These are phyloP conservation scores for Poeciliopsis turneri DNA, from an alignment of 2,797 vertebrate genomes.

Conservation along the genomic window DNA sequence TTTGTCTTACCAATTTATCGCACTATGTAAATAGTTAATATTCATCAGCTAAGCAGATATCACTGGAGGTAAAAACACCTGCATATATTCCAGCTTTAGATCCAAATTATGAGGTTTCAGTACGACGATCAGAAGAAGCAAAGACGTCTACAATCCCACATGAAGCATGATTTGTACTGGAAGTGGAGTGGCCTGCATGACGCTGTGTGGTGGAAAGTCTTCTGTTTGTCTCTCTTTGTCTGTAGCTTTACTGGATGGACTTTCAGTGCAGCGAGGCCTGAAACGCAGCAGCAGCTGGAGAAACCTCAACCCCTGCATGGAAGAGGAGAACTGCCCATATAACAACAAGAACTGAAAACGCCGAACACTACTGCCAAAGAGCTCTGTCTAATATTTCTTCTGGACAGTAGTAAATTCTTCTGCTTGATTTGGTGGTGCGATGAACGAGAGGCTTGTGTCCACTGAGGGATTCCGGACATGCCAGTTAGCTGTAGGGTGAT, in stretches of 20 bases:
- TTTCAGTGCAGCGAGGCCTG: slow-evolving; percentile 54
- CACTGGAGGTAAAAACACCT: background rate
- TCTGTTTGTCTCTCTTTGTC: slow-evolving; percentile 52
- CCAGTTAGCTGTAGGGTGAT: slow-evolving; percentile 52
- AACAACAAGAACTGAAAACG: slow-evolving; percentile 22
- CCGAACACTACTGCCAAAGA: slow-evolving; percentile 15
- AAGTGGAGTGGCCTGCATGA: slow-evolving; percentile 43
- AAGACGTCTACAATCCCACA: slow-evolving; percentile 6
- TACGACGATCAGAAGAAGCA: slow-evolving; percentile 62
- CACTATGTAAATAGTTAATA: background rate
- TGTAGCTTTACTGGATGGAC: slow-evolving; percentile 57
- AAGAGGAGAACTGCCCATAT: slow-evolving; percentile 46
- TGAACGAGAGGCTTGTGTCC: slow-evolving; percentile 29
- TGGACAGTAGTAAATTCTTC: slow-evolving; percentile 29
- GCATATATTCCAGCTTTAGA: slow-evolving; percentile 7
- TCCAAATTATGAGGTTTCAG: slow-evolving; percentile 42
- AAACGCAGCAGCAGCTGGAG: slow-evolving; percentile 63
- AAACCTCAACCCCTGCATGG: slow-evolving; percentile 53
- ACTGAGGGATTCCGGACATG: slow-evolving; percentile 49
- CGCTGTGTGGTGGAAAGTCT: slow-evolving; percentile 62
- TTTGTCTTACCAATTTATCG: too few relatives aligned
- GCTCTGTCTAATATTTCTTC: slow-evolving; percentile 32
- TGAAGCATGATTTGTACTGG: slow-evolving; percentile 59
- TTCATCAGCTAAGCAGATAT: background rate
- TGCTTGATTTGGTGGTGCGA: slow-evolving; percentile 44